phyloP scores from a whole-genome alignment of 2,113 vertebrate species.

The Epinephelus moara region DNA sequence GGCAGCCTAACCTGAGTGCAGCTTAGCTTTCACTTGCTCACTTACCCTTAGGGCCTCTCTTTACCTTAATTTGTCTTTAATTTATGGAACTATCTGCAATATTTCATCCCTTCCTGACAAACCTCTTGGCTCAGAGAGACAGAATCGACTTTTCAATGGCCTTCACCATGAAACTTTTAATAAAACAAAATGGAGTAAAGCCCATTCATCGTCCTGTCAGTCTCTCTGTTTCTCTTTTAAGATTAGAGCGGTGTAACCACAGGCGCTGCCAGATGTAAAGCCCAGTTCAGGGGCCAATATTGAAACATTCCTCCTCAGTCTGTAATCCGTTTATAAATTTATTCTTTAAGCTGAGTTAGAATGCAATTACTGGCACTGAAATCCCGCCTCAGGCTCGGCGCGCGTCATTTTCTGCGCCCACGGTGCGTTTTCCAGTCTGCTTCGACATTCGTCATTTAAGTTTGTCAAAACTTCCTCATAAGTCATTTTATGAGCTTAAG shows the following conservation, averaged over 20 bases:
- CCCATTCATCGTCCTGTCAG: conserved; percentile 66
- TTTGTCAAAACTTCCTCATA: background rate
- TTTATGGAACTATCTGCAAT: background rate
- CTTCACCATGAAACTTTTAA: background rate
- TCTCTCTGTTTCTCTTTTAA: conserved; percentile 60
- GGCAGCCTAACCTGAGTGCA: conserved; percentile 20
- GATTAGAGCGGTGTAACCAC: conserved; percentile 57
- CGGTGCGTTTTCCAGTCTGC: conserved; percentile 21
- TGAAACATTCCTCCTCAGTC: conserved; percentile 79
- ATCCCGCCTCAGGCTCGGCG: conserved; percentile 4
- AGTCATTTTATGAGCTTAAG: background rate
- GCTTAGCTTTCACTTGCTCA: conserved; percentile 46
- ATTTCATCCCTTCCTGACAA: conserved; percentile 1
- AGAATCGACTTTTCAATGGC: background rate
- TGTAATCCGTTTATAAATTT: conserved; percentile 83
- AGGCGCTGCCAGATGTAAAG: conserved; percentile 53
- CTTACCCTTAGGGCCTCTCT: background rate
- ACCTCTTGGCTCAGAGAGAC: background rate
- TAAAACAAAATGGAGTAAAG: conserved; percentile 38
- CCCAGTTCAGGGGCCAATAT: conserved; percentile 72
- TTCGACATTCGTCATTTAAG: background rate
- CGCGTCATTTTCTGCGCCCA: conserved; percentile 13
- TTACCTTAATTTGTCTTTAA: background rate
- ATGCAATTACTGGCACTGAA: conserved; percentile 69
- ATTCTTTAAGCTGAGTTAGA: conserved; percentile 81